Base-by-base conservation (phyloP, 2,797 vertebrate genomes). In the Spinibarbus caldwelli region DNA sequence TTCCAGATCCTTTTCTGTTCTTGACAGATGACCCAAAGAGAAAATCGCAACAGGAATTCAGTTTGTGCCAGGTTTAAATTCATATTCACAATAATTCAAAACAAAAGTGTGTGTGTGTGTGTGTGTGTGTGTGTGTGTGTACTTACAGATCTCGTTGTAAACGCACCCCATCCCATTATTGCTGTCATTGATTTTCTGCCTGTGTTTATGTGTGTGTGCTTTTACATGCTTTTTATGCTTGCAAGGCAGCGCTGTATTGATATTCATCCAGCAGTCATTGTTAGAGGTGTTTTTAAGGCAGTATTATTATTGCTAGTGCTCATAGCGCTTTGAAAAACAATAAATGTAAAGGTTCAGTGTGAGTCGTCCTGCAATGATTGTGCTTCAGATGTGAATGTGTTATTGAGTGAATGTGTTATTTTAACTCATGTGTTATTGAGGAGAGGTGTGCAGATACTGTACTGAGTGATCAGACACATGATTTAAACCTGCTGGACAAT, bases 121-220 rank as follows among this genome's bases (percentile, higher is more conserved):
- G n/a, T n/a, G n/a, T n/a, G n/a, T n/a, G n/a, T n/a, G n/a, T n/a
- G n/a, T n/a, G n/a, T n/a, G n/a, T n/a, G n/a, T n/a, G n/a, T n/a
- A n/a, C 78, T 79, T 14, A 23, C 41, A 66, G 26, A 47, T 79
- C 59, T 21, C 7, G 5, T 57, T 70, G 80, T 82, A 41, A 82
- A 82, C 9, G 19, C 36, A 43, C 49, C 49, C 17, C n/a, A 43
- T 71, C 49, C 49, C 36, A 57, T 71, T 71, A 82, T 71, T 82
- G n/a, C 80, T 19, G 26, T 38, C 79, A 80, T 80, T 80, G 79
- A 80, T 70, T 70, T 80, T 52, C 78, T 70, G 31, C 23, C 31
- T 80, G 29, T 34, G 6, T 67, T 36, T 49, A 36, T 67, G 2
- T 57, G 4, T 38, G 19, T 57, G 19, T 78, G 38, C 38, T 29